phyloP scores from a whole-genome alignment of 2,113 vertebrate genomes.

The Phocoena phocoena region DNA sequence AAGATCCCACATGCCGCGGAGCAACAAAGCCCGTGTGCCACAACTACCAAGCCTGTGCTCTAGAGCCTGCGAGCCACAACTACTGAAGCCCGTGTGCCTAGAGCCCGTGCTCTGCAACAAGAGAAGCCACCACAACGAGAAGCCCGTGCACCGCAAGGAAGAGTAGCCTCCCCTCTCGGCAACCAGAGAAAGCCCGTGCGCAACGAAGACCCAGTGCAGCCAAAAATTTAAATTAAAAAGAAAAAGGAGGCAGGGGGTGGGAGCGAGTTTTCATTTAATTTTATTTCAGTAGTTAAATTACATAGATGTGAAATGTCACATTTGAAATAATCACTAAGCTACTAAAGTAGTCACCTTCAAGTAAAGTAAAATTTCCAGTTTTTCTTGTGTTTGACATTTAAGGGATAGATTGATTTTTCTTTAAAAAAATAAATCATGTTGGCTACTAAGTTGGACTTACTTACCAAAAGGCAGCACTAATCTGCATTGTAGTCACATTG shows the following conservation, averaged over 20 bases:
- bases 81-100: too few relatives aligned
- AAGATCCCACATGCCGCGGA: too few relatives aligned
- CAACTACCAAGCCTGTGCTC: too few relatives aligned
- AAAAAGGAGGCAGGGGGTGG: neutral
- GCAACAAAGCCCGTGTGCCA: too few relatives aligned
- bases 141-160: too few relatives aligned
- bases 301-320: conserved; percentile 1
- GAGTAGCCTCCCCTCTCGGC: too few relatives aligned
- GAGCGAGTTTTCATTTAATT: neutral
- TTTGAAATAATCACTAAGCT: conserved; percentile 24
- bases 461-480: neutral
- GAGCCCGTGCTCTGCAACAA: too few relatives aligned
- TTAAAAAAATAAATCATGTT: neutral
- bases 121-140: too few relatives aligned
- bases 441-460: neutral
- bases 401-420: neutral
- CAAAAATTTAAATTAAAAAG: too few relatives aligned
- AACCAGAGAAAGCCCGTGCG: too few relatives aligned
- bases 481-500: conserved; percentile 14
- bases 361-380: neutral
- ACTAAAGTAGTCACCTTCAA: neutral
- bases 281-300: conserved; percentile 1
- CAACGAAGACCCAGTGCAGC: too few relatives aligned
- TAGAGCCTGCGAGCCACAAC: too few relatives aligned
- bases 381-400: conserved; percentile 10